Evolutionary conservation across 2,888 invertebrate species (phyloP), one percentile per base, ranked within the genome.

Genomic region (Hydroisotoma schaefferi): DNA sequence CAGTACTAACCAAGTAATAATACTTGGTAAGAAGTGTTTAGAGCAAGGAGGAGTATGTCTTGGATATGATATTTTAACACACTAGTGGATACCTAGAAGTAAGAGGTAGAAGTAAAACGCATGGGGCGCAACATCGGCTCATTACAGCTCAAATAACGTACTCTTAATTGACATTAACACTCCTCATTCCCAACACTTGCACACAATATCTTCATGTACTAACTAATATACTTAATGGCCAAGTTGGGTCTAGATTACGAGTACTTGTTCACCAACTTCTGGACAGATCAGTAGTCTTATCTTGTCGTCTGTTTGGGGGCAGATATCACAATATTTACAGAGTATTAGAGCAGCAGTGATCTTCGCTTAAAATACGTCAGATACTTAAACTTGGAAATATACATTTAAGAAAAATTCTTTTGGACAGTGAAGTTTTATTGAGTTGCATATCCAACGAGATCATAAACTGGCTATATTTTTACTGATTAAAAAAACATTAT

Each of bases 81-180:
- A 49, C 12, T 6, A 49, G 49, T n/a, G 28, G 47, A 23, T 22
- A 15, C 10, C 18, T 28, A 49, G 25, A 49, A 27, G 23, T 47
- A 22, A 43, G 18, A 5, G 6, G 5, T 5, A 6, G 5, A 18
- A n/a, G 43, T 43, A 22, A 43, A 43, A 18, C n/a, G 43, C 18
- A 43, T 49, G 28, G 28, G 49, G 26, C 8, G n/a, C 49, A 49
- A 28, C 49, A 25, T 28, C 26, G 27, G 52, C 57, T 63, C 63
- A 63, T 63, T 63, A 67, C 55, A 57, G 44, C 57, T 51, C 60
- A 55, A 62, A 64, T 62, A 62, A 59, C 61, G 58, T 55, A 57
- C 61, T 63, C 55, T 65, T 65, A 68, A 68, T 65, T 68, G 63
- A 65, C 65, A 68, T 68, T 65, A 61, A 59, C 59, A 61, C 58